phyloP scores from a whole-genome alignment of 2,113 vertebrate genomes.

The Mus pahari region DNA sequence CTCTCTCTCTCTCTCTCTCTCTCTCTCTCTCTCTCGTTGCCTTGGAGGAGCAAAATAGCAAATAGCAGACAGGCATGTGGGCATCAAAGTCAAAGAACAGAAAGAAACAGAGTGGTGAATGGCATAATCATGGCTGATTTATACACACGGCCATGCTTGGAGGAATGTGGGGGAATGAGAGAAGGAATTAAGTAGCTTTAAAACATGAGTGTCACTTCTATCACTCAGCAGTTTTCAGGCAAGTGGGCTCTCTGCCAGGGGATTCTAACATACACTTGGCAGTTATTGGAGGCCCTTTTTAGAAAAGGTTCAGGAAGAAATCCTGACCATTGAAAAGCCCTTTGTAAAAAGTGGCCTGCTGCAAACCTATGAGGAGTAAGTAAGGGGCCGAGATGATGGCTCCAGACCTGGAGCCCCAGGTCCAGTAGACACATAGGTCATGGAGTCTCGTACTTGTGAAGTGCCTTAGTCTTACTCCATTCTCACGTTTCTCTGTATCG shows the following conservation, averaged over 20 bases:
- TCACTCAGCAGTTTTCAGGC: slow-evolving; percentile 73
- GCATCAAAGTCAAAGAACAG: slow-evolving; percentile 42
- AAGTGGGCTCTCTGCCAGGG: slow-evolving; percentile 49
- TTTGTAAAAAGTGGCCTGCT: neutral
- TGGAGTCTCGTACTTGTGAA: neutral
- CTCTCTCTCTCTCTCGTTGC: no score
- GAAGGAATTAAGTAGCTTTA: slow-evolving; percentile 70
- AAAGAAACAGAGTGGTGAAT: slow-evolving; percentile 60
- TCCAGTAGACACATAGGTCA: neutral
- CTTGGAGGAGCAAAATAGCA: slow-evolving; percentile 10
- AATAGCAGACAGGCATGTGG: slow-evolving; percentile 44
- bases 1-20: no score
- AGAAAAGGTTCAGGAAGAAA: neutral
- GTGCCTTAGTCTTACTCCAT: neutral
- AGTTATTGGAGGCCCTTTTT: slow-evolving; percentile 63
- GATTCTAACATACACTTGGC: slow-evolving; percentile 76
- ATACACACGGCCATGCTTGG: slow-evolving; percentile 63
- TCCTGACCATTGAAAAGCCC: slow-evolving; percentile 22
- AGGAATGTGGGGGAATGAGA: slow-evolving; percentile 79
- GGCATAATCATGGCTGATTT: slow-evolving; percentile 72
- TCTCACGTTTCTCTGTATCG: neutral
- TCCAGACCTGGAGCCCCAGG: neutral
- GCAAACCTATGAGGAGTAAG: neutral
- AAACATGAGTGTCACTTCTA: slow-evolving; percentile 70
- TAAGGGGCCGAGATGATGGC: no score